Percentiles rank a stretch among this genome's conserved stretches.
Evolutionary conservation across 2,113 vertebrate species (phyloP).

Genomic region (Nesoenas mayeri): DNA sequence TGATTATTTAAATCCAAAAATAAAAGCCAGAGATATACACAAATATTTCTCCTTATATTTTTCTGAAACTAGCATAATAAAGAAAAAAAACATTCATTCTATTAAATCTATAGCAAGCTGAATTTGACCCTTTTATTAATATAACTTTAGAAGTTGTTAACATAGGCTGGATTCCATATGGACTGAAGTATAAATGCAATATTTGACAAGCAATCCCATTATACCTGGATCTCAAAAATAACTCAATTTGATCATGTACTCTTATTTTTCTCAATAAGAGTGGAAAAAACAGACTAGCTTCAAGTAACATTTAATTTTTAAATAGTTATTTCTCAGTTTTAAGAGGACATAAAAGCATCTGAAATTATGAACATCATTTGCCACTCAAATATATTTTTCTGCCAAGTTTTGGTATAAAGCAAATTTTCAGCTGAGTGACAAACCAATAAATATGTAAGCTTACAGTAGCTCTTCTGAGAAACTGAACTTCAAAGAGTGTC

Average conservation of each 20-base stretch:
- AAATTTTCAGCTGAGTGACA: slow-evolving; percentile 41
- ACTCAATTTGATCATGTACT: neutral
- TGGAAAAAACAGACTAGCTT: neutral
- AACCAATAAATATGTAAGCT: slow-evolving; percentile 17
- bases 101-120: neutral
- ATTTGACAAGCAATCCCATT: neutral
- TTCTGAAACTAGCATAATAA: neutral
- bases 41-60: neutral
- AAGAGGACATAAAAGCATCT: slow-evolving; percentile 2
- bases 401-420: slow-evolving; percentile 32
- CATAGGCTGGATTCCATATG: neutral
- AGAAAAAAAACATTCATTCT: neutral
- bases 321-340: slow-evolving; percentile 24
- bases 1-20: slow-evolving; percentile 27
- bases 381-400: slow-evolving; percentile 9
- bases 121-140: neutral
- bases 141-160: neutral
- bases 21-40: neutral
- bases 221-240: neutral
- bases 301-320: neutral
- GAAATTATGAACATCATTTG: slow-evolving; percentile 28
- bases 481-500: neutral
- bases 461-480: slow-evolving; percentile 16
- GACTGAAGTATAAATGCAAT: neutral
- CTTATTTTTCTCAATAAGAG: neutral